Evolutionary conservation across 2,888 invertebrate species (phyloP), one percentile per base, ranked within the genome.

Genomic region (Entomobrya multifasciata): DNA sequence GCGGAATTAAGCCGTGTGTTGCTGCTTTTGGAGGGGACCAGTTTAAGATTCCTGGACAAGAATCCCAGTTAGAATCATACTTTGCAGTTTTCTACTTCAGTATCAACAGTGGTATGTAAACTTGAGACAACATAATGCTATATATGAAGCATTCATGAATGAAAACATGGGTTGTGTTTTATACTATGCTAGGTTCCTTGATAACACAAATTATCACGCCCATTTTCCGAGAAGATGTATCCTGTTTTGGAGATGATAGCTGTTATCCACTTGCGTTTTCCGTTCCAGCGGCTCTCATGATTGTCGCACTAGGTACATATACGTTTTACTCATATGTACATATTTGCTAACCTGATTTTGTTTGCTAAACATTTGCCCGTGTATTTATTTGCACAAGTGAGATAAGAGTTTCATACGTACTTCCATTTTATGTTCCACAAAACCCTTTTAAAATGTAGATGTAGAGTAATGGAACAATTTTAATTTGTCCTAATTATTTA

Each of bases 1-100:
- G 98, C 0, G 98, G 98, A 0, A 99, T 99, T 91, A 99, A 99
- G 92, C 87, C 87, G 65, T 87, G 87, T 27, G 87, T 87, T 5
- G 94, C 97, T 0, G 97, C 98, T 0, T 98, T 99, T 92, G 99
- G 98, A 0, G 98, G 98, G 0, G 98, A 99, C 92, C 98, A 98
- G 93, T 98, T 98, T 92, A 94, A 95, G 70, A 91, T 96, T 70
- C 96, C 96, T 0, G 95, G 96, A 89, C 97, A 98, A 93, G 95
- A 95, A 91, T 93, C 93, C 91, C 95, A 96, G 92, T 93, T 98
- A 87, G 95, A 95, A 17, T 95, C 95, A 87, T 99, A 97, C 93
- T 99, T 99, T 93, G 98, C 98, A 0, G 93, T 98, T 0, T 99
- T 98, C 93, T 99, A 99, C 93, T 97, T 98, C 92, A 94, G 97